Conservation (phyloP, 2,113 vertebrate species). For the Mormyrus iriodes region DNA sequence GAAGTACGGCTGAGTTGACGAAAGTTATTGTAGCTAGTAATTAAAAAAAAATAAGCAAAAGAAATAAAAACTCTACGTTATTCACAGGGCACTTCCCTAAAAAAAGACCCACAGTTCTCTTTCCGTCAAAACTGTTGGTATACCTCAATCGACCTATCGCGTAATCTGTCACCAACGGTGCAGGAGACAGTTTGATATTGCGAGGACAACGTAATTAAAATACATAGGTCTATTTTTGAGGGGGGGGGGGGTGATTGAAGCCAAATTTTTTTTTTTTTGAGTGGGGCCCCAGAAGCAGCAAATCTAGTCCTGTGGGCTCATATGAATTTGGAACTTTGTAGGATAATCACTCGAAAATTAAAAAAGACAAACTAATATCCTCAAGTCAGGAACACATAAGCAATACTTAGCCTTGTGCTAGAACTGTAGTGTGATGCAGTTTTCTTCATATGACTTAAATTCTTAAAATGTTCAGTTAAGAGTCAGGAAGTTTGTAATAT, state of each 20-base stretch:
- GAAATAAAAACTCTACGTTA: not conserved
- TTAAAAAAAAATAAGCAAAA: conserved; percentile 24
- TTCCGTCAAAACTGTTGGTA: conserved; percentile 15
- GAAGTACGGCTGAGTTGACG: conserved; percentile 36
- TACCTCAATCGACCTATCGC: no score
- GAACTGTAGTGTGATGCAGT: not conserved
- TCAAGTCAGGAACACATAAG: not conserved
- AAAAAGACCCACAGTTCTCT: not conserved
- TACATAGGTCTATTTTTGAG: not conserved
- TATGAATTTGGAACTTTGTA: not conserved
- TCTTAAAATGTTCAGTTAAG: not conserved
- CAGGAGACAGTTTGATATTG: not conserved
- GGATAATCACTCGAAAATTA: not conserved
- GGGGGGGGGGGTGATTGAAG: not conserved
- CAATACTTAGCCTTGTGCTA: not conserved
- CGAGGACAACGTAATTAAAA: not conserved
- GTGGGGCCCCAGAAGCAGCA: not conserved
- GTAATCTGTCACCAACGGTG: not conserved
- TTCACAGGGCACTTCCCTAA: not conserved
- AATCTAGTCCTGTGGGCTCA: not conserved
- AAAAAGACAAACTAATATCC: not conserved
- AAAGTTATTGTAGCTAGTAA: conserved; percentile 32
- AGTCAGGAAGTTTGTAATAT: not conserved
- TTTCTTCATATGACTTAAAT: not conserved
- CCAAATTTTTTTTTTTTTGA: no score